Evolutionary conservation across 2,113 vertebrate genomes (phyloP).

Genomic region (Dipodomys ordii): DNA sequence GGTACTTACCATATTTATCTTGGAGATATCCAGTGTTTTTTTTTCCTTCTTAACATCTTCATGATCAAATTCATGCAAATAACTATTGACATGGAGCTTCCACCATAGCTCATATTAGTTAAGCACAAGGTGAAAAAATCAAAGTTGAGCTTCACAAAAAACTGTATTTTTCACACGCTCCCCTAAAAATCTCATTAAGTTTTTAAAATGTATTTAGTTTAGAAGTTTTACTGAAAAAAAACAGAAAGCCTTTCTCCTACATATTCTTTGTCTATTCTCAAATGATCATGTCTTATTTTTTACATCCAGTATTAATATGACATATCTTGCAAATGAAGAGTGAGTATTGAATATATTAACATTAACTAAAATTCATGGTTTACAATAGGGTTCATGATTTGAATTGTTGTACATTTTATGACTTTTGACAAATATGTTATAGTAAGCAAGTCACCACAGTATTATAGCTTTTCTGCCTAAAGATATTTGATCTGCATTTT

Average conservation of each 20-base stretch:
- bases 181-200: background rate
- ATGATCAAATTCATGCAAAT: background rate
- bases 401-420: background rate
- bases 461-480: background rate
- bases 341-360: background rate
- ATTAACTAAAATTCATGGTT: background rate
- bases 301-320: background rate
- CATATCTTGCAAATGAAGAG: background rate
- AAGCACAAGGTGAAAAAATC: background rate
- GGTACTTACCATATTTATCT: background rate
- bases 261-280: fast-evolving
- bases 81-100: background rate
- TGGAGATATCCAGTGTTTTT: background rate
- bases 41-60: background rate
- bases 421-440: background rate
- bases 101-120: background rate
- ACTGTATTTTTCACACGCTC: background rate
- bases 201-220: background rate
- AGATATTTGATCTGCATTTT: background rate
- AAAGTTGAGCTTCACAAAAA: background rate
- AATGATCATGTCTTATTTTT: background rate
- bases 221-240: background rate
- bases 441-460: background rate
- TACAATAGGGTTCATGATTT: background rate
- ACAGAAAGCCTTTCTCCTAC: background rate